A percentile compares a stretch with the other conserved stretches of the same genome.
These are phyloP conservation scores for Nephrotoma flavescens DNA, from an alignment of 2,888 invertebrate genomes.

Conservation along the genomic window DNA sequence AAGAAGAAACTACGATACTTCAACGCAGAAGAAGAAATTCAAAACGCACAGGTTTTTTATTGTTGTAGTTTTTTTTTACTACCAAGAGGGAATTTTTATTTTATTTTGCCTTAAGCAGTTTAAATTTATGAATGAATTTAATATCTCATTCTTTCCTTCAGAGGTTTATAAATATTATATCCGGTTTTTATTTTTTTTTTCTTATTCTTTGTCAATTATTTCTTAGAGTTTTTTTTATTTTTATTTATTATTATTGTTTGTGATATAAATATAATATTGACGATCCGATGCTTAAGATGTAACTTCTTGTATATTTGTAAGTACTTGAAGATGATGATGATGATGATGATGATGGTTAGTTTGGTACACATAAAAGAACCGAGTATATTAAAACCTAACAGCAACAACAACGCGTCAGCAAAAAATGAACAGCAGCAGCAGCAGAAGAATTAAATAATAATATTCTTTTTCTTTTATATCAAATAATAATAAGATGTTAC, in stretches of 20 bases:
- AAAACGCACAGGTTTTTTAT: background rate
- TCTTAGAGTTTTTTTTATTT: background rate
- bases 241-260: background rate
- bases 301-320: background rate
- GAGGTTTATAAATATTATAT: background rate
- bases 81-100: background rate
- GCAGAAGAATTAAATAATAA: background rate
- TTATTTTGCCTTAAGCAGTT: background rate
- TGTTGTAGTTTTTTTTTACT: background rate
- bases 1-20: background rate
- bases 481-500: background rate
- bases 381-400: background rate
- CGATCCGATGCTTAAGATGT: background rate
- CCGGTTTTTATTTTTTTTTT: background rate
- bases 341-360: background rate
- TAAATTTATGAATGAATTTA: conserved; percentile 2
- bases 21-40: background rate
- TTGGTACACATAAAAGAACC: background rate
- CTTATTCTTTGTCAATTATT: background rate
- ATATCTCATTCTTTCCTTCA: conserved; percentile 1
- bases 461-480: background rate
- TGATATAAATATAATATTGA: background rate
- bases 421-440: background rate
- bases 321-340: background rate
- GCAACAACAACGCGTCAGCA: background rate